phyloP scores from a whole-genome alignment of 2,113 vertebrate species.

The Cololabis saira region DNA sequence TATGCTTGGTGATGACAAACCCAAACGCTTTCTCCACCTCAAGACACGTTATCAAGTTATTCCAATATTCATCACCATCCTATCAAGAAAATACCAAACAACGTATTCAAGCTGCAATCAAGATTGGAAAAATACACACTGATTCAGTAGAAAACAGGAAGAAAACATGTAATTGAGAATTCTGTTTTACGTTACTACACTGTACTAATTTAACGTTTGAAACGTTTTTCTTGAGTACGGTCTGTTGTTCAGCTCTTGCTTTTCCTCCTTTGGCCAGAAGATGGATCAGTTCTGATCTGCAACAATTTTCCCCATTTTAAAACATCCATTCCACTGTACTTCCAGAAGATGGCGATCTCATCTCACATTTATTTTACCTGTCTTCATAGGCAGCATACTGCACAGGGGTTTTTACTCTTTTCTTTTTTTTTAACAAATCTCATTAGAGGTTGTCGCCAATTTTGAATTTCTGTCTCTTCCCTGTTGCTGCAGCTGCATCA shows the following conservation, averaged over 20 bases:
- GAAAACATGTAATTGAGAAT: no score
- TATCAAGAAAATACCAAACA: no score
- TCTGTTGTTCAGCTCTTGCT: background rate
- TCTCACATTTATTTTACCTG: background rate
- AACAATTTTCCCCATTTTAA: background rate
- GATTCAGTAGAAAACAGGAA: no score
- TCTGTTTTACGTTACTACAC: no score
- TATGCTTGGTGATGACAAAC: no score
- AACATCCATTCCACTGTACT: background rate
- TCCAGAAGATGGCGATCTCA: slow-evolving; percentile 34
- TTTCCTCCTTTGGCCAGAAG: slow-evolving; percentile 17
- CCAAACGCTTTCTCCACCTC: no score
- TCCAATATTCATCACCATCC: no score
- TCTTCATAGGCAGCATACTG: background rate
- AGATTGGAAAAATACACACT: no score
- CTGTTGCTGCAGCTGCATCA: background rate
- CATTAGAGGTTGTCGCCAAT: background rate
- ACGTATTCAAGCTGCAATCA: no score
- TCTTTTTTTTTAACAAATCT: background rate
- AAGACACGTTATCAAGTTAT: no score
- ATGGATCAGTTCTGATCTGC: background rate
- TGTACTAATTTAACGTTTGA: no score
- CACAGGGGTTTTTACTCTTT: background rate
- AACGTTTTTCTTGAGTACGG: no score
- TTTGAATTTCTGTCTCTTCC: background rate